A percentile compares a stretch with the other conserved stretches of the same genome.
These are phyloP conservation scores for Neocrepidodera transversa DNA, from an alignment of 2,888 invertebrate species.

Conservation along the genomic window DNA sequence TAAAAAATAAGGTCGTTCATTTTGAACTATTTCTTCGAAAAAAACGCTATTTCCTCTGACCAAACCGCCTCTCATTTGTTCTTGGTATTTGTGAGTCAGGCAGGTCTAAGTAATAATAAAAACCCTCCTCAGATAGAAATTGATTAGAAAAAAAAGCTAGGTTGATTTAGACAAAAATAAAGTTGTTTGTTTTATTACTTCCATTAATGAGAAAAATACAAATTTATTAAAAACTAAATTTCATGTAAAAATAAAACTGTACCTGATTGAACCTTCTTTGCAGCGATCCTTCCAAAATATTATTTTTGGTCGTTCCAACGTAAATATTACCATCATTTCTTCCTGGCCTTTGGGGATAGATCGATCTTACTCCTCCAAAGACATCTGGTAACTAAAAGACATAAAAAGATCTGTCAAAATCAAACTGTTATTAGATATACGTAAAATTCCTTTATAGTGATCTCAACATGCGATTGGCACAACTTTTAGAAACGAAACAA, in stretches of 20 bases:
- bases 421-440: too few relatives aligned
- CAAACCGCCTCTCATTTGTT: constrained; percentile 43
- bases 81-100: constrained; percentile 38
- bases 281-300: constrained; percentile 88
- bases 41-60: constrained; percentile 41
- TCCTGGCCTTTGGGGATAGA: constrained; percentile 87
- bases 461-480: too few relatives aligned
- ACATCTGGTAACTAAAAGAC: constrained; percentile 77
- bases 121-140: neutral
- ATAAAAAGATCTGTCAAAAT: neutral
- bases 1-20: constrained; percentile 39
- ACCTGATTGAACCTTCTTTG: constrained; percentile 87
- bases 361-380: constrained; percentile 87
- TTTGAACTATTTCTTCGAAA: constrained; percentile 34
- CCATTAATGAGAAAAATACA: too few relatives aligned
- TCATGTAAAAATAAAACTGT: constrained; percentile 12
- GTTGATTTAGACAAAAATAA: too few relatives aligned
- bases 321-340: constrained; percentile 90
- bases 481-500: too few relatives aligned
- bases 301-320: constrained; percentile 88
- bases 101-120: constrained; percentile 31
- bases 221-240: neutral
- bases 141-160: too few relatives aligned
- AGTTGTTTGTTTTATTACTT: too few relatives aligned
- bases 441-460: too few relatives aligned